These are phyloP conservation scores for Aricia agestis DNA, from an alignment of 1,140 invertebrate species.

Conservation along the genomic window DNA sequence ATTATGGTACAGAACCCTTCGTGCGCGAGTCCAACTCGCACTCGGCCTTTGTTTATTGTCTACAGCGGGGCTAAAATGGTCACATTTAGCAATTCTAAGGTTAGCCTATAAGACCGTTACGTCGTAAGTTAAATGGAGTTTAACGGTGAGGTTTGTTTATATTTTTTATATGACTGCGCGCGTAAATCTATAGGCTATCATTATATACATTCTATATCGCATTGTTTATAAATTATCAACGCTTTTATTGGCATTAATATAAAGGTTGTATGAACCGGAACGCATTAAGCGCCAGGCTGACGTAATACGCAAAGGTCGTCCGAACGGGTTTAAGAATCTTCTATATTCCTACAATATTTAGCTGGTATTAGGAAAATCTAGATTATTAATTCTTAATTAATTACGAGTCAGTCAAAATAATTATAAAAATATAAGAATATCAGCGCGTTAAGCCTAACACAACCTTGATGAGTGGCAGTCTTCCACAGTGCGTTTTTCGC, in stretches of 20 bases:
- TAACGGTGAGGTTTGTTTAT: background rate
- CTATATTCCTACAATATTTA: background rate
- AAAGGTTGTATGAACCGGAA: constrained; percentile 12
- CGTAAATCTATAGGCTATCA: background rate
- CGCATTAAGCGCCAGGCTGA: constrained; percentile 7
- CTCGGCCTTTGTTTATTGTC: no score
- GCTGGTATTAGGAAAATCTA: background rate
- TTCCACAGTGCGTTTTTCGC: no score
- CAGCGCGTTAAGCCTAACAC: no score
- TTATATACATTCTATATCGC: background rate
- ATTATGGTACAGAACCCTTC: no score
- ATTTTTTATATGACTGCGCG: background rate
- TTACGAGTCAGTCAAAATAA: background rate
- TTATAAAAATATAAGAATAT: no score
- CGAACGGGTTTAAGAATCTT: background rate
- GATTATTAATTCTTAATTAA: background rate
- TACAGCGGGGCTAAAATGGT: no score
- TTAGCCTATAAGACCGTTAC: no score
- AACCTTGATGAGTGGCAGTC: no score
- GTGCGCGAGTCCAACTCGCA: no score
- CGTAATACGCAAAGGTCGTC: constrained; percentile 11
- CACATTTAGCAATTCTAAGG: no score
- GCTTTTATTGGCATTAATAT: constrained; percentile 5
- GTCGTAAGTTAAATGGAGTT: no score
- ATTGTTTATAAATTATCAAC: background rate